Evolutionary conservation across 37 sponge, comb jelly and placozoan species (phyloP), one percentile per base, ranked within the genome.

Genomic region (Mnemiopsis leidyi): DNA sequence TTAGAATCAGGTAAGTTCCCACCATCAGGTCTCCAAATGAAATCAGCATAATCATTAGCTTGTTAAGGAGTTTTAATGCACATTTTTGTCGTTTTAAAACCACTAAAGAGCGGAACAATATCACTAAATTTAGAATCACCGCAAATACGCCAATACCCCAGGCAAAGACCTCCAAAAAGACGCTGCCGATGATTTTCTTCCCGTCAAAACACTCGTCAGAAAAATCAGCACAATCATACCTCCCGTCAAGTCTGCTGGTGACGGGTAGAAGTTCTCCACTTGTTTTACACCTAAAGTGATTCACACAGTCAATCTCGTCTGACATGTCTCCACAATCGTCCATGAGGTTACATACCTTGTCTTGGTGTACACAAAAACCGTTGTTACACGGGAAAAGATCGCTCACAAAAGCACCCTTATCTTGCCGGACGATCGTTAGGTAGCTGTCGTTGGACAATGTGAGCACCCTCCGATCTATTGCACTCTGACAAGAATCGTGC

Each of bases 151-250:
- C 75, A 5, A 71, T 71, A 28, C 25, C 30, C 30, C 25, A 29
- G 21, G 30, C 30, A 29, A 71, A 29, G 3, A 28, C 5, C 75
- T 28, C 30, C 75, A n/a, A 71, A 71, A 71, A 5, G 3, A 71
- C 3, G 20, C 30, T 71, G 75, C n/a, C 75, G 20, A 71, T 29
- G 30, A 71, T 71, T n/a, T 71, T 71, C 75, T 71, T 71, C 30
- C 30, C 30, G 3, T 71, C 75, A n/a, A 71, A 71, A 25, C 75
- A 71, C 75, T 71, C 75, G n/a, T 71, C 75, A 71, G 75, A 71
- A 18, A 71, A 71, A 71, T 71, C 75, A 29, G 30, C 30, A 28
- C 75, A 71, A 25, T 71, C 30, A 25, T 29, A n/a, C 75, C 5
- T 28, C 30, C 75, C 75, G 20, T 71, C 75, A 28, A n/a, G 30